Evolutionary conservation across 1,140 invertebrate species (phyloP).

Genomic region (Dinoponera quadriceps): DNA sequence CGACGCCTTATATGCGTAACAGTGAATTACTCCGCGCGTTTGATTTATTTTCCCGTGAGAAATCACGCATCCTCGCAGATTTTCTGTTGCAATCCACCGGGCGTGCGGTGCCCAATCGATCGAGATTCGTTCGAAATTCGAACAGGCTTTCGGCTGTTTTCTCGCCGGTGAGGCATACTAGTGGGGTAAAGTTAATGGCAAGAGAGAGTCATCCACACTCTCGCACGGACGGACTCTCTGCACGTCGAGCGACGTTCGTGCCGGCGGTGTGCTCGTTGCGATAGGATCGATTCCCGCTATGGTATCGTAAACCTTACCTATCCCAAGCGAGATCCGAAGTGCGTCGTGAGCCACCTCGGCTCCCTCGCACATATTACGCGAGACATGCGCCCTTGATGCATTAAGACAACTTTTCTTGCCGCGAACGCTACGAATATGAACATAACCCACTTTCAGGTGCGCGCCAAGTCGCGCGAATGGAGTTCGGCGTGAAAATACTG

Average conservation of each 20-base stretch:
- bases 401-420: conserved; percentile 49
- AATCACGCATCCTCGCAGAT: no score
- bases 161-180: neutral
- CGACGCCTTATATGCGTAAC: no score
- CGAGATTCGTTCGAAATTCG: no score
- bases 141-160: neutral
- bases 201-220: neutral
- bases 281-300: conserved; percentile 47
- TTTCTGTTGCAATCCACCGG: no score
- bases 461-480: conserved; percentile 8
- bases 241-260: conserved; percentile 24
- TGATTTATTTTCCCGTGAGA: no score
- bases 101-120: no score
- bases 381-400: conserved; percentile 46
- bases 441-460: conserved; percentile 15
- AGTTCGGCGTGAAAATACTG: conserved; percentile 16
- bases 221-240: neutral
- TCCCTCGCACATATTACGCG: neutral
- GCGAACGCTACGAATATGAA: neutral
- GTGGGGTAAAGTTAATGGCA: neutral
- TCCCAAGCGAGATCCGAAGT: conserved; percentile 20
- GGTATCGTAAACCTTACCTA: conserved; percentile 40
- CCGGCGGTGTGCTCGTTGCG: conserved; percentile 22
- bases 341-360: neutral
- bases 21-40: no score